A percentile compares a stretch with the other conserved stretches of the same genome.
Conservation (phyloP, 2,797 vertebrate genomes). For the Lepus townsendii region DNA sequence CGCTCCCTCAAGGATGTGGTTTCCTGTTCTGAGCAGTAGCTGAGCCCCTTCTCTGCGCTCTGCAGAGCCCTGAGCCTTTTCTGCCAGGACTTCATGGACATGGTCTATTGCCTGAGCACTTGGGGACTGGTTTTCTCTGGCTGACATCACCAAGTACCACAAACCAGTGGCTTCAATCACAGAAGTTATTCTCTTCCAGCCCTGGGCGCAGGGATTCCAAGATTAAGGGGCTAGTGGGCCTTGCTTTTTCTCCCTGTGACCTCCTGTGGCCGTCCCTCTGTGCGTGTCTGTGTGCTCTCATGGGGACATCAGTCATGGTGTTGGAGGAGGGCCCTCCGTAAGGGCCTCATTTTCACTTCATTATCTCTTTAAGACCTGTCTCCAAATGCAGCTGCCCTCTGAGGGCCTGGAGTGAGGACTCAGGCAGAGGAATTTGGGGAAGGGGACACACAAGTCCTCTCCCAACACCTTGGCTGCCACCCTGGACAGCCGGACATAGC, state of each 20-base stretch:
- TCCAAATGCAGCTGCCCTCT: background rate
- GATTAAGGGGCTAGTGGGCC: background rate
- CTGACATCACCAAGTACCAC: too few species aligned
- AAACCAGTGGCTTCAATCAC: background rate
- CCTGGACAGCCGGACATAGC: background rate
- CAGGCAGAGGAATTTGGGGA: background rate
- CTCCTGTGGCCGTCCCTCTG: background rate
- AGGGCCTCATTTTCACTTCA: background rate
- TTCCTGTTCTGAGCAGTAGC: background rate
- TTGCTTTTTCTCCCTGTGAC: too few species aligned
- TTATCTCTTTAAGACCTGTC: background rate
- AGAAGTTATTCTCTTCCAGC: too few species aligned
- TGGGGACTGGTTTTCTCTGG: background rate
- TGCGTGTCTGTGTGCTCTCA: background rate
- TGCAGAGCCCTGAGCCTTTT: accelerated
- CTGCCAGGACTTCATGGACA: accelerated
- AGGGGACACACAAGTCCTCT: too few species aligned
- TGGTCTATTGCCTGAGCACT: background rate
- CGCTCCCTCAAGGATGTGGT: background rate
- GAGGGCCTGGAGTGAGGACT: too few species aligned
- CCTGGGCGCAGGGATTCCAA: background rate
- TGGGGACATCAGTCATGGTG: background rate
- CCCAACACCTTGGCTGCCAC: background rate
- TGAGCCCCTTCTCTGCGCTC: background rate
- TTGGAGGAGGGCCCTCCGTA: background rate